Conservation (phyloP, 2,113 vertebrate genomes). For the Accipiter virgatus region DNA sequence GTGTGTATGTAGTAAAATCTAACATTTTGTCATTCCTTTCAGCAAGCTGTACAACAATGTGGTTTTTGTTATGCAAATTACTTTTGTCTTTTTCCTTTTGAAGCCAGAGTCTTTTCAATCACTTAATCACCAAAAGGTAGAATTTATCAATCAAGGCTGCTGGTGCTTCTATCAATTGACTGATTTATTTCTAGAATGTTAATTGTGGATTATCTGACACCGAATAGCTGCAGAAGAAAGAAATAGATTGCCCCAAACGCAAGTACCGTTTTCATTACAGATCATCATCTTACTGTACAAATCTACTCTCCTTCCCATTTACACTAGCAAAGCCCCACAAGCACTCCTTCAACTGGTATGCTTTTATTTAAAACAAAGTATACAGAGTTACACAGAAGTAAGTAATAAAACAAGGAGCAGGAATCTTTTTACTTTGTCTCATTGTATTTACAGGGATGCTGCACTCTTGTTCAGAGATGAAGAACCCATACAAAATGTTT, state of each 20-base stretch:
- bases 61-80: background rate
- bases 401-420: background rate
- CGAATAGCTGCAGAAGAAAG: background rate
- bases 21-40: background rate
- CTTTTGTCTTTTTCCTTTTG: background rate
- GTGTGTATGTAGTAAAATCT: rapidly evolving
- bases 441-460: background rate
- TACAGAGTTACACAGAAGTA: background rate
- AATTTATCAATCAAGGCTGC: background rate
- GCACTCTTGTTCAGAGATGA: background rate
- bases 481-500: background rate
- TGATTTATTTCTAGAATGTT: background rate
- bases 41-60: background rate
- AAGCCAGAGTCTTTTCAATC: background rate
- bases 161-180: background rate
- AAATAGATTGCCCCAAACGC: background rate
- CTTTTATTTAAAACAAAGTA: background rate
- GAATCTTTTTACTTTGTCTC: background rate
- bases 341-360: background rate
- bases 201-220: background rate
- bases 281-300: background rate
- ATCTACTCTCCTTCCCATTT: background rate
- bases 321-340: background rate
- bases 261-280: background rate
- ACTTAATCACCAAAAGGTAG: background rate